These are phyloP conservation scores for Trachelus iudaicus DNA, from an alignment of 2,888 invertebrate genomes.

Conservation along the genomic window DNA sequence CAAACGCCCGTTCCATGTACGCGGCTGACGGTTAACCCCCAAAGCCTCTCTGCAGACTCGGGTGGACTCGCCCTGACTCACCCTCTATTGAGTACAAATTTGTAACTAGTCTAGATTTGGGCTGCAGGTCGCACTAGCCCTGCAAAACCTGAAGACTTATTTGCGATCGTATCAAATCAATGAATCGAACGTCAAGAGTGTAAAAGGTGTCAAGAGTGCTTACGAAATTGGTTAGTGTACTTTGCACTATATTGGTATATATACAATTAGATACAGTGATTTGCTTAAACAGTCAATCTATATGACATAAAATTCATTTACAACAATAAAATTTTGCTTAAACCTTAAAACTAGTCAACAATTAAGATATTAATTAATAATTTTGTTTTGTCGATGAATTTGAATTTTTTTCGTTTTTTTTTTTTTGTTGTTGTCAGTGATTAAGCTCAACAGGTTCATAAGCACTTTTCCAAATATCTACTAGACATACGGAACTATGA, in stretches of 20 bases:
- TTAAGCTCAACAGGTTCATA: slow-evolving; percentile 71
- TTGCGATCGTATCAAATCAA: background rate
- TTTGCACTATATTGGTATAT: background rate
- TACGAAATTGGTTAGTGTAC: background rate
- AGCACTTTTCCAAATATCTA: slow-evolving; percentile 82
- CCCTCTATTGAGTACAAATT: background rate
- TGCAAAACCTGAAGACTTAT: background rate
- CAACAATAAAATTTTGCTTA: background rate
- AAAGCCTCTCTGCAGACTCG: slow-evolving; percentile 3
- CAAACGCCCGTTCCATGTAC: slow-evolving; percentile 41
- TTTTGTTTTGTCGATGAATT: background rate
- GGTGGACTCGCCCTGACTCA: background rate
- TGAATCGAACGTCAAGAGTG: background rate
- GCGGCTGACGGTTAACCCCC: slow-evolving; percentile 39
- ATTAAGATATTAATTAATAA: background rate
- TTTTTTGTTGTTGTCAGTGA: background rate
- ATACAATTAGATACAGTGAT: background rate
- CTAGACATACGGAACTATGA: slow-evolving; percentile 82
- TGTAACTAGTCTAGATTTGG: background rate
- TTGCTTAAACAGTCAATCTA: background rate
- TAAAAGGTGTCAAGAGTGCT: background rate
- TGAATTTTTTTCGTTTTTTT: background rate
- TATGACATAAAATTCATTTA: background rate
- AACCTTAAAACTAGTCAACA: background rate
- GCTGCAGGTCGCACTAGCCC: background rate